Evolutionary conservation across 2,888 invertebrate genomes (phyloP).

Genomic region (Apomyelois bistriatella): DNA sequence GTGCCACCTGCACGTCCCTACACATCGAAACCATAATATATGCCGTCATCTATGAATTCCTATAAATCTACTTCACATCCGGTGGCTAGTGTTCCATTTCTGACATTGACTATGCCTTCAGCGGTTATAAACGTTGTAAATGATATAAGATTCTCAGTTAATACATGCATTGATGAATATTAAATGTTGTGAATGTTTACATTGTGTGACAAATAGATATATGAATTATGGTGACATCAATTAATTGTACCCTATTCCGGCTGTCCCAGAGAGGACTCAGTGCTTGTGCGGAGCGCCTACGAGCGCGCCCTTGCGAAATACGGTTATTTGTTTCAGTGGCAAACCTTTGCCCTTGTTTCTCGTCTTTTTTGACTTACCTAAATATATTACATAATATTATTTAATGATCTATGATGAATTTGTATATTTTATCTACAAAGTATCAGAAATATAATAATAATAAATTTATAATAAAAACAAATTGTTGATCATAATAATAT

Average conservation of each 20-base stretch:
- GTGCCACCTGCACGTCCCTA: conserved; percentile 50
- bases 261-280: neutral
- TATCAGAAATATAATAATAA: conserved; percentile 15
- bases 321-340: conserved; percentile 4
- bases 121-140: neutral
- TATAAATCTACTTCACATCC: conserved; percentile 29
- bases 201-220: conserved; percentile 13
- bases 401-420: conserved; percentile 10
- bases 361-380: neutral
- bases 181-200: conserved; percentile 19
- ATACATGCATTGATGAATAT: conserved; percentile 17
- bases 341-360: conserved; percentile 6
- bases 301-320: neutral
- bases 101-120: too few species aligned
- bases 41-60: conserved; percentile 42
- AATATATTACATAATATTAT: conserved; percentile 12
- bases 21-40: conserved; percentile 43
- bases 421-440: conserved; percentile 15
- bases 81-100: neutral
- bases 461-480: conserved; percentile 22
- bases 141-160: neutral
- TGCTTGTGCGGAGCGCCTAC: neutral
- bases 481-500: conserved; percentile 25
- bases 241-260: neutral
- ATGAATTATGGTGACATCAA: neutral